Evolutionary conservation across 2,113 vertebrate species (phyloP), one percentile per base, ranked within the genome.

Genomic region (Lepus europaeus): DNA sequence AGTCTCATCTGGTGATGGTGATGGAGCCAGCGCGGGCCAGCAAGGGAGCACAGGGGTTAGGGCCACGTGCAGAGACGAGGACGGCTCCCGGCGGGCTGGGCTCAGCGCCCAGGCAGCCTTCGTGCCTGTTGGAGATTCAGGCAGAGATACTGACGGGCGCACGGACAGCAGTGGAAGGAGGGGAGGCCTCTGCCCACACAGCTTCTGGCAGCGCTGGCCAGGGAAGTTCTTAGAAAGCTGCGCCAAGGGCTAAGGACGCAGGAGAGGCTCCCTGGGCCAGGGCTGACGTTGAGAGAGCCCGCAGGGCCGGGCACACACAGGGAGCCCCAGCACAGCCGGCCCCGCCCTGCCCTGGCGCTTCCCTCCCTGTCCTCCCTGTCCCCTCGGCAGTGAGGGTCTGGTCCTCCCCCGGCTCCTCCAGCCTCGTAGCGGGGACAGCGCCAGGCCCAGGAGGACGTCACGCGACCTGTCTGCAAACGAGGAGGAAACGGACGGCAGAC

Each of bases 21-120:
- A 39, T 5, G 39, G 39, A 39, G 39, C 39, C 39, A 39, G 39
- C 1, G 39, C 39, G 39, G 39, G 39, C 39, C 39, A 39, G 39
- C 39, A 5, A 39, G 39, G 39, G 39, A 39, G 39, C 39, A 39
- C 39, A 39, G 39, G 39, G 39, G 39, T 1, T 39, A 39, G 39
- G 39, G 39, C 39, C 39, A 6, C 4, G 14, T 8, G 16, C 11
- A 19, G 3, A 5, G 36, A 2, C 39, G 31, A 64, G 27, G 68
- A 51, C 1, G 23, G 45, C 2, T 6, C 12, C 0, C 0, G 12
- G 49, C 0, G 5, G 68, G 10, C 39, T 9, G n/a, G 63, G 56
- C 8, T 73, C 49, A 2, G 16, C 0, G 0, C 25, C 64, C 22
- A 33, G 27, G 31, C 17, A 9, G 13, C 12, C 39, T 36, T 73